These are phyloP conservation scores for Ceyx melanurus DNA, from an alignment of 2,113 vertebrate genomes.

Conservation along the genomic window DNA sequence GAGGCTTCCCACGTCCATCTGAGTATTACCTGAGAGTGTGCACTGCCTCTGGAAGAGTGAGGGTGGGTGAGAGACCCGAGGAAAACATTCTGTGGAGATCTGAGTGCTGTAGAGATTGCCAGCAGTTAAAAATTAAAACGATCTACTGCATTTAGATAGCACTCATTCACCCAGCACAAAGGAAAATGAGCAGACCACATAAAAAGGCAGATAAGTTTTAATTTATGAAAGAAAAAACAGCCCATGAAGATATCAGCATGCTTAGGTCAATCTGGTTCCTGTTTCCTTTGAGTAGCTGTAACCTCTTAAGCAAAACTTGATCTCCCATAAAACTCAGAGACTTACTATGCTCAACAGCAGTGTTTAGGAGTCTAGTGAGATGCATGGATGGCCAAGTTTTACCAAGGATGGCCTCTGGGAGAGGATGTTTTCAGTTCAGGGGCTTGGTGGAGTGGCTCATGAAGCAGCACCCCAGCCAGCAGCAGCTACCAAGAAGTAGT, in stretches of 20 bases:
- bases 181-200: neutral
- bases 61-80: fast-evolving
- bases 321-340: neutral
- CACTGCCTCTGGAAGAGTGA: neutral
- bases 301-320: neutral
- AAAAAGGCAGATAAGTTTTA: neutral
- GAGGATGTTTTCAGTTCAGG: neutral
- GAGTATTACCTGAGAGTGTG: neutral
- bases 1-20: neutral
- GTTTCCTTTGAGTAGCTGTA: fast-evolving
- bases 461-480: neutral
- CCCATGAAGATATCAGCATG: neutral
- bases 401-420: neutral
- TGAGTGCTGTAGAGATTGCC: neutral
- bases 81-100: neutral
- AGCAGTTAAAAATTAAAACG: neutral
- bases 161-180: neutral
- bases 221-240: neutral
- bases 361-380: fast-evolving
- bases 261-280: no score
- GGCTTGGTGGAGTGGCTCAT: neutral
- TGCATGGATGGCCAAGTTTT: neutral
- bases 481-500: neutral
- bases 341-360: neutral
- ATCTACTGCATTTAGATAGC: fast-evolving